Percentiles rank a stretch among this genome's conserved stretches.
Conservation (phyloP, 1,140 invertebrate genomes). For the Drosophila nannoptera region DNA sequence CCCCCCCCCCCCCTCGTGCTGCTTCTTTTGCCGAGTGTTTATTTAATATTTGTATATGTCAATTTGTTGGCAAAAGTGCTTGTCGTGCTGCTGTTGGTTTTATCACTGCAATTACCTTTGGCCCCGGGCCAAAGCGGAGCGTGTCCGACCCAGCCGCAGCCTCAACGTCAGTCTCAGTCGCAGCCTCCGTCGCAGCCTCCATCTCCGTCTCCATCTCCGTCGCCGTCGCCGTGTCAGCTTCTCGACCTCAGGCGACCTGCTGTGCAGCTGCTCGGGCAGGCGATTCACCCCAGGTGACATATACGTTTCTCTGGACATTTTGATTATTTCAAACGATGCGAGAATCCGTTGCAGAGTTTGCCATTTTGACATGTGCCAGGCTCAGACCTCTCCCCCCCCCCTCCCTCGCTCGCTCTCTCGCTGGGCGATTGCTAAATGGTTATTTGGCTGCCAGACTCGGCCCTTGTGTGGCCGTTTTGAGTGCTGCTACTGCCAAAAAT, state of each 20-base stretch:
- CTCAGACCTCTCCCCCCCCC: constrained; percentile 7
- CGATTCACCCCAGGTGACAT: constrained; percentile 49
- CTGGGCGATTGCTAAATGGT: constrained; percentile 49
- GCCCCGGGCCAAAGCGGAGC: constrained; percentile 18
- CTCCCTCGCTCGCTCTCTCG: neutral
- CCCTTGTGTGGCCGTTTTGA: constrained; percentile 25
- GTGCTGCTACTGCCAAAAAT: constrained; percentile 50
- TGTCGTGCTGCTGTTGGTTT: constrained; percentile 31
- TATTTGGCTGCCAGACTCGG: constrained; percentile 61
- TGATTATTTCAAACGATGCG: constrained; percentile 69
- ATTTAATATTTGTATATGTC: constrained; percentile 49
- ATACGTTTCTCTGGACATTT: constrained; percentile 66
- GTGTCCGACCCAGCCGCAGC: neutral
- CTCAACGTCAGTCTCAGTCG: neutral
- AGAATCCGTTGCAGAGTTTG: constrained; percentile 45
- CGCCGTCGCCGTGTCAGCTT: neutral
- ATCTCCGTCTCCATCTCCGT: too few species aligned
- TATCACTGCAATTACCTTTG: constrained; percentile 40
- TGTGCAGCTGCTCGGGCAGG: constrained; percentile 54
- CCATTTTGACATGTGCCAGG: constrained; percentile 35
- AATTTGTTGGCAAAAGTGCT: constrained; percentile 41
- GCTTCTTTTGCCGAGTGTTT: constrained; percentile 18
- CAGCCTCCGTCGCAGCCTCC: neutral
- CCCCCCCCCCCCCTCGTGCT: neutral
- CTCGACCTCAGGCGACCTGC: neutral